Evolutionary conservation across 1,140 invertebrate genomes (phyloP).

Genomic region (Apis florea): DNA sequence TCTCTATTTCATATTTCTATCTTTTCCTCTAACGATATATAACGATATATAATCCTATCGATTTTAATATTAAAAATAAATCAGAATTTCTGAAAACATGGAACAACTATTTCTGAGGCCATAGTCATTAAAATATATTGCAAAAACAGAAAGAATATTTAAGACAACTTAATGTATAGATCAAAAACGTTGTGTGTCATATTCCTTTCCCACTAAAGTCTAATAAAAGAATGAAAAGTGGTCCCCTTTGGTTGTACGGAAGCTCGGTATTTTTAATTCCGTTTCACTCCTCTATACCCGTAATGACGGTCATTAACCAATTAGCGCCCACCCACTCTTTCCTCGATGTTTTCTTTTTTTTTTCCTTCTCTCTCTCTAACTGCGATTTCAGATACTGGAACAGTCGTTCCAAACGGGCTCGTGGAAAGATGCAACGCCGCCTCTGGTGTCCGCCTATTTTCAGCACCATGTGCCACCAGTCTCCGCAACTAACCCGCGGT

Average conservation of each 20-base stretch:
- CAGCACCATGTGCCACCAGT: constrained; percentile 43
- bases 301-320: constrained; percentile 69
- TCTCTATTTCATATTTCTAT: too few relatives aligned
- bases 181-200: too few relatives aligned
- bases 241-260: constrained; percentile 1
- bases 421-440: constrained; percentile 54
- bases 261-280: constrained; percentile 68
- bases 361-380: neutral
- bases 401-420: constrained; percentile 46
- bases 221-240: constrained; percentile 41
- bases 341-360: neutral
- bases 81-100: too few relatives aligned
- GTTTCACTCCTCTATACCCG: constrained; percentile 28
- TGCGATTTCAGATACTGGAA: constrained; percentile 35
- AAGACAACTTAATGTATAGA: too few relatives aligned
- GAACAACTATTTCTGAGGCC: too few relatives aligned
- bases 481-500: constrained; percentile 30
- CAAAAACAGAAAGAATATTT: too few relatives aligned
- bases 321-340: constrained; percentile 51
- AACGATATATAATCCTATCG: too few relatives aligned
- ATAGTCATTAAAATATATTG: too few relatives aligned
- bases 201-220: too few relatives aligned
- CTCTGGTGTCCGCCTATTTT: constrained; percentile 53
- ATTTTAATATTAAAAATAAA: too few relatives aligned
- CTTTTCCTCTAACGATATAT: too few relatives aligned